These are phyloP conservation scores for Grammomys surdaster DNA, from an alignment of 2,113 vertebrate species.

Conservation along the genomic window DNA sequence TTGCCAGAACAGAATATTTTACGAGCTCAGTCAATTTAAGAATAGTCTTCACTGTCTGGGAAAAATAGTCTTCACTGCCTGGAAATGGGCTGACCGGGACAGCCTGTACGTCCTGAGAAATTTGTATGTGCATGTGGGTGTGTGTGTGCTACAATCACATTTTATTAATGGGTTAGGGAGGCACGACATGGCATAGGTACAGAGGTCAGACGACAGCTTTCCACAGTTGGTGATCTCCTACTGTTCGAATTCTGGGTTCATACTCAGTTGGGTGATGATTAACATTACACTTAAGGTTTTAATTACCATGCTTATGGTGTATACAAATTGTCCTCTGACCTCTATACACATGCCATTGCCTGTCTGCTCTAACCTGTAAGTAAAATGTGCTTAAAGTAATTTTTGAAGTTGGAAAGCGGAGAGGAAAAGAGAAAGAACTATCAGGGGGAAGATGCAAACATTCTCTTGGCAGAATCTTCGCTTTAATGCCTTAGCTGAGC, in stretches of 20 bases:
- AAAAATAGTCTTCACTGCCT: too few relatives aligned
- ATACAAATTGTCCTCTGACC: neutral
- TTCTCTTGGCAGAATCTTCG: neutral
- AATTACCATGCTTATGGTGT: neutral
- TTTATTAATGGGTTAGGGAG: too few relatives aligned
- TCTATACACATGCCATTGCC: neutral
- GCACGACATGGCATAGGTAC: too few relatives aligned
- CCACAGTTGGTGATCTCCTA: neutral
- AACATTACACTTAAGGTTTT: neutral
- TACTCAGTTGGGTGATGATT: neutral
- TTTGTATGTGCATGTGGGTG: neutral
- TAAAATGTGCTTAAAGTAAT: neutral
- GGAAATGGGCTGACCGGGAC: neutral
- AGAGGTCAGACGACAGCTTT: neutral
- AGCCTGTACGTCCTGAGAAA: neutral
- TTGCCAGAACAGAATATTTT: neutral
- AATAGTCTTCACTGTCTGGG: neutral
- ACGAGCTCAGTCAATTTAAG: neutral
- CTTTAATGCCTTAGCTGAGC: neutral
- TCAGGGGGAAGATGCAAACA: neutral
- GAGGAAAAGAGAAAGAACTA: neutral
- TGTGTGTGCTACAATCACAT: neutral
- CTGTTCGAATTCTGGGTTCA: neutral
- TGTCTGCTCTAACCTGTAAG: neutral
- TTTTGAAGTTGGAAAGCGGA: neutral